Evolutionary conservation across 2,797 vertebrate species (phyloP).

Genomic region (Peromyscus attwateri): DNA sequence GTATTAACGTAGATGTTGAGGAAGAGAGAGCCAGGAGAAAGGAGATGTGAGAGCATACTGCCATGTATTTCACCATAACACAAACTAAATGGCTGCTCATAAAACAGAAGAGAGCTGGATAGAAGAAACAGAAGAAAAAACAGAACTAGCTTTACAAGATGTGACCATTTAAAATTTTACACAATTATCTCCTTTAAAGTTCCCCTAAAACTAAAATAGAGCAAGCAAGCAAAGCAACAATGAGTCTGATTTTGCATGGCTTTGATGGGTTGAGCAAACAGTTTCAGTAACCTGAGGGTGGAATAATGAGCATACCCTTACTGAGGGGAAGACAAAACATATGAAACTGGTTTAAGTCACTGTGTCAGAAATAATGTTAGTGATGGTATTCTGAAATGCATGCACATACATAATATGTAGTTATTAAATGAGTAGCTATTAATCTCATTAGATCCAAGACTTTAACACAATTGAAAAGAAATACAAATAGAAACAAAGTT

Average conservation of each 20-base stretch:
- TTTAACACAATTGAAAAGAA: slow-evolving; percentile 32
- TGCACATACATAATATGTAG: background rate
- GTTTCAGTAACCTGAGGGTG: background rate
- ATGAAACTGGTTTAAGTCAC: background rate
- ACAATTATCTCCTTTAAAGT: slow-evolving; percentile 20
- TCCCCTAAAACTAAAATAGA: slow-evolving; percentile 35
- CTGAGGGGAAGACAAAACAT: background rate
- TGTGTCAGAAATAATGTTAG: background rate
- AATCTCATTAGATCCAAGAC: background rate
- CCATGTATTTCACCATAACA: slow-evolving; percentile 22
- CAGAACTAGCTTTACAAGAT: background rate
- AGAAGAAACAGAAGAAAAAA: background rate
- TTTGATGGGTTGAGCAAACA: background rate
- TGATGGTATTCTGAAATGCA: slow-evolving; percentile 1
- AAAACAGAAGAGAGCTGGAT: background rate
- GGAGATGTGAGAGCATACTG: background rate
- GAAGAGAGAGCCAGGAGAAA: background rate
- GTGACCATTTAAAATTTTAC: background rate
- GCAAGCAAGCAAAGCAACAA: background rate
- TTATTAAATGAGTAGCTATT: slow-evolving; percentile 46
- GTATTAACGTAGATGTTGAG: background rate
- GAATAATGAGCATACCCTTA: background rate
- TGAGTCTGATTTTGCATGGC: background rate
- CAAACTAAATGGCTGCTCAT: background rate
- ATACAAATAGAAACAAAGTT: background rate